These are phyloP conservation scores for Periplaneta americana DNA, from an alignment of 1,140 invertebrate species.

Conservation along the genomic window DNA sequence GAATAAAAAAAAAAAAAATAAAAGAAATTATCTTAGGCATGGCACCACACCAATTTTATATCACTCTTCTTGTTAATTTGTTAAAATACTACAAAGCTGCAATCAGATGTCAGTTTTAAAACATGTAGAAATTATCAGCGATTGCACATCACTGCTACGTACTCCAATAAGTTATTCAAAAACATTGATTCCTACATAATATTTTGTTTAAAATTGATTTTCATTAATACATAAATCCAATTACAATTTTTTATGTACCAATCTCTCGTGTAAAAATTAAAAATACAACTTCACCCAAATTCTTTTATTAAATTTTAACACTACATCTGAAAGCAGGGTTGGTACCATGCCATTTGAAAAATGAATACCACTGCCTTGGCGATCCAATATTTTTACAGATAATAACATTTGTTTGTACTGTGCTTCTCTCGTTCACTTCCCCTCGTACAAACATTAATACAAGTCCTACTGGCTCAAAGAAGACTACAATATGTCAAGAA, in stretches of 20 bases:
- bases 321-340: constrained; percentile 12
- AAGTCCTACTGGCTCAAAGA: background rate
- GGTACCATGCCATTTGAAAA: constrained; percentile 5
- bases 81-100: constrained; percentile 1
- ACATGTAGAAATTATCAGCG: background rate
- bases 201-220: background rate
- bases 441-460: constrained; percentile 1
- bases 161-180: too few species aligned
- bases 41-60: background rate
- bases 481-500: constrained; percentile 6
- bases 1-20: background rate
- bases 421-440: background rate
- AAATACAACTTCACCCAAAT: background rate
- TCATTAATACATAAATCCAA: background rate
- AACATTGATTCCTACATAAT: background rate
- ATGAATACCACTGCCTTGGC: background rate
- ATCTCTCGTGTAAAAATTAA: background rate
- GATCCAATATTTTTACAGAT: constrained; percentile 5
- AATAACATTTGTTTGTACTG: constrained; percentile 11
- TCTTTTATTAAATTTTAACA: constrained; percentile 2
- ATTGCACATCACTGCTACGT: background rate
- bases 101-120: constrained; percentile 1
- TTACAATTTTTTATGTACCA: background rate
- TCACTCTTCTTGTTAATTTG: constrained; percentile 5
- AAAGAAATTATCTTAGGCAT: background rate